Percentiles rank a stretch among this genome's conserved stretches.
Evolutionary conservation across 2,888 invertebrate species (phyloP).

Genomic region (Volucella bombylans): DNA sequence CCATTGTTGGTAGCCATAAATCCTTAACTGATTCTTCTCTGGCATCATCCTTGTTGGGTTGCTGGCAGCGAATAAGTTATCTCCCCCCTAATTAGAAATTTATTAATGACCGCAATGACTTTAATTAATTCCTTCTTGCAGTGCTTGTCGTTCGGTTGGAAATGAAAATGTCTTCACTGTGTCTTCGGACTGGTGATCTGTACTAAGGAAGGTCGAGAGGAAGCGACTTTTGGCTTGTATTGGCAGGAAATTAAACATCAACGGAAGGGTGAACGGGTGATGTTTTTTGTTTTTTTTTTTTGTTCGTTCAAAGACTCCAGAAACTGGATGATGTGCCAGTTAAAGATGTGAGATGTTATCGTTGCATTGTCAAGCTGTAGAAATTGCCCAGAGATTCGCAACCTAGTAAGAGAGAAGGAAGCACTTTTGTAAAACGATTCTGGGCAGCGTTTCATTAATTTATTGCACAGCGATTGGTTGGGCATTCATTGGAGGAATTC

Average conservation of each 20-base stretch:
- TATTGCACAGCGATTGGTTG: conserved; percentile 70
- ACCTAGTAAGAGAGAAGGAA: conserved; percentile 12
- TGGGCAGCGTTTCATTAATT: conserved; percentile 65
- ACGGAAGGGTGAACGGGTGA: background rate
- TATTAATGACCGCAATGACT: conserved; percentile 76
- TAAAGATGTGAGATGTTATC: conserved; percentile 65
- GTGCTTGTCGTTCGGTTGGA: conserved; percentile 61
- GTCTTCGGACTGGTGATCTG: conserved; percentile 31
- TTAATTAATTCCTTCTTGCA: conserved; percentile 75
- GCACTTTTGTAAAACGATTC: conserved; percentile 3
- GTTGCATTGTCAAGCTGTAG: conserved; percentile 40
- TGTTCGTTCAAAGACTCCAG: conserved; percentile 10
- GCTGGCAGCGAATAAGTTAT: conserved; percentile 72
- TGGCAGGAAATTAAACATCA: conserved; percentile 68
- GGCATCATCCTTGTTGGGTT: conserved; percentile 26
- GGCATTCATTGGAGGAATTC: conserved; percentile 42
- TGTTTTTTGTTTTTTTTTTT: conserved; percentile 13
- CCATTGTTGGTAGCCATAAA: conserved; percentile 63
- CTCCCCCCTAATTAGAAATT: conserved; percentile 76
- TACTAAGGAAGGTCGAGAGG: conserved; percentile 21
- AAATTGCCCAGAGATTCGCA: conserved; percentile 15
- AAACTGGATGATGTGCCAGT: conserved; percentile 55
- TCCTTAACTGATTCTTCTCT: conserved; percentile 20
- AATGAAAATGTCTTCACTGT: conserved; percentile 72
- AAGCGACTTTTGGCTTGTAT: conserved; percentile 38